Evolutionary conservation across 1,140 invertebrate species (phyloP).

Genomic region (Neuroterus valhalla): DNA sequence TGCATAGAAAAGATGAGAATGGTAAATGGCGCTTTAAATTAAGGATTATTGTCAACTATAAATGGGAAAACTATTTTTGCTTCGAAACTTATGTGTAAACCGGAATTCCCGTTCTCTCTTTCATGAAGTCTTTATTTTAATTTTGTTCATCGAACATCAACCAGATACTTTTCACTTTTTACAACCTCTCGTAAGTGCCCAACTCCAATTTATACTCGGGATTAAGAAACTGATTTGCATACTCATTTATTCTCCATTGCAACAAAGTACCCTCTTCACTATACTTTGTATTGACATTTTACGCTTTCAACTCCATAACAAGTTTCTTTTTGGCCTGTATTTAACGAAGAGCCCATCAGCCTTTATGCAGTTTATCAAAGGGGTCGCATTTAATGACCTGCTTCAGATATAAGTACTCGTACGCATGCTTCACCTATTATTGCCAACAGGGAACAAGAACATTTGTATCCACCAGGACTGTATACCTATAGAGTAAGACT

Average conservation of each 20-base stretch:
- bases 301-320: neutral
- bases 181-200: neutral
- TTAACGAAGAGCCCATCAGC: neutral
- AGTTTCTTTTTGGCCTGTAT: neutral
- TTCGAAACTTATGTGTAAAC: no score
- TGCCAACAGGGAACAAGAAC: neutral
- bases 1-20: no score
- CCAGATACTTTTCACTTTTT: slow-evolving; percentile 8
- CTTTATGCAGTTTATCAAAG: neutral
- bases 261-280: neutral
- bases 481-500: neutral
- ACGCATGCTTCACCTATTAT: neutral
- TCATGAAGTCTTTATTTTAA: no score
- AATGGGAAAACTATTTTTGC: no score
- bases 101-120: no score
- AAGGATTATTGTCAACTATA: no score
- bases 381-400: neutral
- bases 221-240: slow-evolving; percentile 9
- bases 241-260: neutral
- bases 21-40: no score
- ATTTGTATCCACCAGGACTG: neutral
- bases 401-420: neutral
- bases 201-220: neutral
- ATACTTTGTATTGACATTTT: neutral
- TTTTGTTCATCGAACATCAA: neutral